A percentile compares a stretch with the other conserved stretches of the same genome.
These are phyloP conservation scores for Myotis pilosus DNA, from an alignment of 2,797 vertebrate genomes.

Conservation along the genomic window DNA sequence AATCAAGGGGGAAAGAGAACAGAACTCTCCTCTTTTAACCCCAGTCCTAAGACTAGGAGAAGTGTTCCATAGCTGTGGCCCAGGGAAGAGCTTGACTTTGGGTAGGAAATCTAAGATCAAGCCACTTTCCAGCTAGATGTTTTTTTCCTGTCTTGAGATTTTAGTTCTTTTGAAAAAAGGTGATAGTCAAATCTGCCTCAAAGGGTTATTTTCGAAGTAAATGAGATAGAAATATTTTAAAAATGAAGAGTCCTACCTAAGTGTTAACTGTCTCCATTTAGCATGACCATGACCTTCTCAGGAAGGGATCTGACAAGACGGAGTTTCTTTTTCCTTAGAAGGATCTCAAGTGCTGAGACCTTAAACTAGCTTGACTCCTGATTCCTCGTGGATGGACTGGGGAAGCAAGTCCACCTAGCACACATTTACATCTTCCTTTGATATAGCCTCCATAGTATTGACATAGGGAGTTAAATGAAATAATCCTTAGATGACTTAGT, in stretches of 20 bases:
- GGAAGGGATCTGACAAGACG: background rate
- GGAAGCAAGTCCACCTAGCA: background rate
- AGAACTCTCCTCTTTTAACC: background rate
- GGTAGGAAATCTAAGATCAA: background rate
- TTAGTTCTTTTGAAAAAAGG: conserved; percentile 37
- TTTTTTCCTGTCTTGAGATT: background rate
- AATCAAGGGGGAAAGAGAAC: background rate
- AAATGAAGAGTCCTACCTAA: background rate
- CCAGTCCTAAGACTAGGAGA: fast-evolving
- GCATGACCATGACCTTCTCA: background rate
- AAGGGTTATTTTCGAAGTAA: background rate
- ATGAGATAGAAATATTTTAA: conserved; percentile 7
- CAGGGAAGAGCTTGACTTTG: background rate
- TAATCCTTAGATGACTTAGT: background rate
- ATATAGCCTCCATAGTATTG: background rate
- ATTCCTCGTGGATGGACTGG: background rate
- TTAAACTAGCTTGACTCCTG: background rate
- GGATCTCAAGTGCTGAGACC: background rate
- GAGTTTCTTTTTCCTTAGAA: background rate
- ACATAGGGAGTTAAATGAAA: background rate
- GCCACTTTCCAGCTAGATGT: background rate
- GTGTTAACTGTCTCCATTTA: conserved; percentile 32
- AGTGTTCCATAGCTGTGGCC: background rate
- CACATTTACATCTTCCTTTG: background rate
- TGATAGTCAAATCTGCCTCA: background rate